Base-by-base conservation (phyloP, 30 jellyfish, hydroid and myxozoan species). In the Hydra vulgaris region DNA sequence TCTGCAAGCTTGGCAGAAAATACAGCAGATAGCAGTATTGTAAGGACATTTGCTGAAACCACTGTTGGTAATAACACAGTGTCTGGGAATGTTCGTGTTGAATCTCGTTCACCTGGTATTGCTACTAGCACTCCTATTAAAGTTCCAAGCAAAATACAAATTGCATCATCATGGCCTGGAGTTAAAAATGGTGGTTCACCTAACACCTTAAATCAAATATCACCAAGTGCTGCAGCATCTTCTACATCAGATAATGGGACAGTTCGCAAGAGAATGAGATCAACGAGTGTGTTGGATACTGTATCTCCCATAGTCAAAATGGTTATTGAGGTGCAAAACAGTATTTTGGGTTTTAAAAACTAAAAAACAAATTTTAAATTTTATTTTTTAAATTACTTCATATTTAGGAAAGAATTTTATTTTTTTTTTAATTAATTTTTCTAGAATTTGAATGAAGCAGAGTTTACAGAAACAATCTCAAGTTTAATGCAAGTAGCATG, bases 131-230 rank as follows among this genome's bases (percentile, higher is more conserved):
- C 98, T n/a, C 98, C 98, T 17, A 86, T 83, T 67, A 92, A 92
- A 73, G 76, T 92, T 27, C 73, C 70, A 15, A 83, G 68, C 25
- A 85, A 95, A 27, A 89, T 95, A 0, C 91, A 78, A 54, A 94
- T 83, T 21, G 98, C 96, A 61, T 92, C 98, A 21, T 92, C 98
- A 21, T 92, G 98, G 98, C 98, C 98, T 56, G 98, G 98, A 54
- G 95, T 93, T 16, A 86, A 86, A 21, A 74, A 88, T 0, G 87
- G 26, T 25, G 55, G 21, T 22, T 86, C 96, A 19, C 98, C 98
- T 0, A 66, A 40, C 7, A 69, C 96, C 15, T 27, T 54, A 17
- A 80, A 84, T 68, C 75, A 87, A 86, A 24, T 92, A 77, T 92
- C 98, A 17, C 96, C 95, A 0, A 96, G 95, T 19, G 83, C 92